These are phyloP conservation scores for Drosophila lini DNA, from an alignment of 1,140 invertebrate species.

Conservation along the genomic window DNA sequence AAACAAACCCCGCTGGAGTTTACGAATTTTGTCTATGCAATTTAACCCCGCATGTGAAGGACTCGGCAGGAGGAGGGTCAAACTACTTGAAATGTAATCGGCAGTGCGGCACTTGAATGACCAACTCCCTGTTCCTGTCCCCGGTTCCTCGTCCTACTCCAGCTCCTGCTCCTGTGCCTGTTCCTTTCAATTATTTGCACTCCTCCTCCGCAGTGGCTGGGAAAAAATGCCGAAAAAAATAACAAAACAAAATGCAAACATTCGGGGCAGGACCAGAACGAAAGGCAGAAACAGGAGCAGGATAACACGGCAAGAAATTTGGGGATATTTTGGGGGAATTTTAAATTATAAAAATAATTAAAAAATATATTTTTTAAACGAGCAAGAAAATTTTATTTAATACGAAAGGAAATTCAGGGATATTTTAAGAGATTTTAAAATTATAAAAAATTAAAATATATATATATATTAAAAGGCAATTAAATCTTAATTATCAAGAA, in stretches of 20 bases:
- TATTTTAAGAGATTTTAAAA: too few species aligned
- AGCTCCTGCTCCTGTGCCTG: slow-evolving; percentile 22
- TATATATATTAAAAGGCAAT: too few species aligned
- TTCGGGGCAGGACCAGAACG: slow-evolving; percentile 39
- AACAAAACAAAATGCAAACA: slow-evolving; percentile 80
- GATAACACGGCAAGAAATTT: slow-evolving; percentile 20
- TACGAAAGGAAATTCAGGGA: too few species aligned
- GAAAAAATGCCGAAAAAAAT: slow-evolving; percentile 71
- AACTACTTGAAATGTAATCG: slow-evolving; percentile 79
- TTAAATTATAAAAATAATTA: too few species aligned
- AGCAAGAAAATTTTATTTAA: too few species aligned
- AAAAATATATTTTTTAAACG: too few species aligned
- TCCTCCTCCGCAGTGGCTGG: slow-evolving; percentile 45
- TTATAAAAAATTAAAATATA: too few species aligned
- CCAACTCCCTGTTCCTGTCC: slow-evolving; percentile 53
- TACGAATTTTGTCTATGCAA: slow-evolving; percentile 72
- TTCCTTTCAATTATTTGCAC: slow-evolving; percentile 81
- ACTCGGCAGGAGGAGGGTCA: slow-evolving; percentile 18
- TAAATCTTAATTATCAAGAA: too few species aligned
- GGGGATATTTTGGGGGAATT: too few species aligned
- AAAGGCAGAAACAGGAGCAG: slow-evolving; percentile 31
- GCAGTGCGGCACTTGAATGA: slow-evolving; percentile 80
- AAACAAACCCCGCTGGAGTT: slow-evolving; percentile 60
- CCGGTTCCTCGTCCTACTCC: slow-evolving; percentile 18
- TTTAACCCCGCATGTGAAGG: slow-evolving; percentile 59